Conservation (phyloP, 1,140 invertebrate genomes). For the Campoletis sonorensis region DNA sequence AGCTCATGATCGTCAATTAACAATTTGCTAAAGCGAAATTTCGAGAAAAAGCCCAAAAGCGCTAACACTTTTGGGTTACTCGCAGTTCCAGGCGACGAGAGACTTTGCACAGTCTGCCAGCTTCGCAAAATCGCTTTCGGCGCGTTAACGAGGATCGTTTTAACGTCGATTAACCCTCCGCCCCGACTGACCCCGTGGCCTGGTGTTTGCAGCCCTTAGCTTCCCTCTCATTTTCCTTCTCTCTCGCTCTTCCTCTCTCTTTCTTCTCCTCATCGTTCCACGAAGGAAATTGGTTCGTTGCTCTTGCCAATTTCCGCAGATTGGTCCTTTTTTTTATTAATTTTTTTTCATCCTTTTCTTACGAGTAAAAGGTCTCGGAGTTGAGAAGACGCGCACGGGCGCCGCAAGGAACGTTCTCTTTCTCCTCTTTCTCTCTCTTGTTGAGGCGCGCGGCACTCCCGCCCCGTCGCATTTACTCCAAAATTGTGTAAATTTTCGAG, state of each 20-base stretch:
- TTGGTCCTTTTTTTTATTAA: slow-evolving; percentile 60
- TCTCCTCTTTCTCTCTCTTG: slow-evolving; percentile 40
- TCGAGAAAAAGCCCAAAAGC: background rate
- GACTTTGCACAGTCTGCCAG: slow-evolving; percentile 52
- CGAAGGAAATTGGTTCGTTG: slow-evolving; percentile 73
- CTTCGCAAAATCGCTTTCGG: slow-evolving; percentile 60
- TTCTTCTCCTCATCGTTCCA: slow-evolving; percentile 51
- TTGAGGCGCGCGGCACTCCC: slow-evolving; percentile 52
- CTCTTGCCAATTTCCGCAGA: slow-evolving; percentile 74
- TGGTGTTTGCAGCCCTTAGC: slow-evolving; percentile 64
- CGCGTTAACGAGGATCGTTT: slow-evolving; percentile 75
- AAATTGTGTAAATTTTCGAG: slow-evolving; percentile 73
- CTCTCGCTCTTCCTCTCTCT: slow-evolving; percentile 9
- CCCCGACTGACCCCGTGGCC: slow-evolving; percentile 67
- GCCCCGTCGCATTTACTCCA: slow-evolving; percentile 63
- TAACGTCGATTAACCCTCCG: slow-evolving; percentile 74
- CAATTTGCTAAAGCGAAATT: background rate
- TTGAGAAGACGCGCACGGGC: slow-evolving; percentile 29
- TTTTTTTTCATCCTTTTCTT: slow-evolving; percentile 30
- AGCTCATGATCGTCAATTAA: background rate
- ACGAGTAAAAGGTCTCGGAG: slow-evolving; percentile 32
- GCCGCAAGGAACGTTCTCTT: slow-evolving; percentile 25
- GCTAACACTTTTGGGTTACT: background rate
- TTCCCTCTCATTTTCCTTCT: background rate
- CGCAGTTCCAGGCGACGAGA: slow-evolving; percentile 41